Evolutionary conservation across 1,140 invertebrate species (phyloP).

Genomic region (Cydia amplana): DNA sequence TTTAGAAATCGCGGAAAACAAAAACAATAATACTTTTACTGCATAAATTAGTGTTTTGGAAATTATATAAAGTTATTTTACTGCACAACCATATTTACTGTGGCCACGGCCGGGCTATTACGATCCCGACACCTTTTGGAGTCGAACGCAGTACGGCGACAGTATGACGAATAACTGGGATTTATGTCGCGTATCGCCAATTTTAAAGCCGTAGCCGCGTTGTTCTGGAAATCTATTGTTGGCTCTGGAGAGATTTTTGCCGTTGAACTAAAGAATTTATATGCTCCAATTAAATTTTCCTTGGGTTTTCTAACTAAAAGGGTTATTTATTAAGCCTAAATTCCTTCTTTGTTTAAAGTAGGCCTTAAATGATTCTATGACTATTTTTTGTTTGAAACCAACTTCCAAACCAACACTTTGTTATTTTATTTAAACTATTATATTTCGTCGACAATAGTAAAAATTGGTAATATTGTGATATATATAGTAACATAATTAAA

Average conservation of each 20-base stretch:
- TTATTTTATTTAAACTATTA: no score
- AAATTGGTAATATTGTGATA: no score
- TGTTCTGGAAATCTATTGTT: constrained; percentile 10
- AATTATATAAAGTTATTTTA: background rate
- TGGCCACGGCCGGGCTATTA: constrained; percentile 20
- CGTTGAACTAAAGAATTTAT: constrained; percentile 4
- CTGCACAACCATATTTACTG: background rate
- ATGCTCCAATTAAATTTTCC: background rate
- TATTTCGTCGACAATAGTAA: no score
- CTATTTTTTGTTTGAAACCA: no score
- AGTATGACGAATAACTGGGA: constrained; percentile 29
- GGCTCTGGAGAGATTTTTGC: background rate
- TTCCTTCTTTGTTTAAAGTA: no score
- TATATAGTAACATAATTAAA: no score
- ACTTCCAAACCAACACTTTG: no score
- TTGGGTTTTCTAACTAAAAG: no score
- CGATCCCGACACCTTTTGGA: constrained; percentile 29
- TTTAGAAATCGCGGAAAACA: no score
- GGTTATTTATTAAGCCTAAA: no score
- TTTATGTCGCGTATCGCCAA: constrained; percentile 24
- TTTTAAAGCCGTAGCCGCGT: constrained; percentile 1
- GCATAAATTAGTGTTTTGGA: background rate
- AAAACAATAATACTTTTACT: background rate
- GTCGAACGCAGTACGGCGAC: constrained; percentile 28
- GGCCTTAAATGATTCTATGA: no score